These are phyloP conservation scores for Scatophagus argus DNA, from an alignment of 2,113 vertebrate genomes.

Conservation along the genomic window DNA sequence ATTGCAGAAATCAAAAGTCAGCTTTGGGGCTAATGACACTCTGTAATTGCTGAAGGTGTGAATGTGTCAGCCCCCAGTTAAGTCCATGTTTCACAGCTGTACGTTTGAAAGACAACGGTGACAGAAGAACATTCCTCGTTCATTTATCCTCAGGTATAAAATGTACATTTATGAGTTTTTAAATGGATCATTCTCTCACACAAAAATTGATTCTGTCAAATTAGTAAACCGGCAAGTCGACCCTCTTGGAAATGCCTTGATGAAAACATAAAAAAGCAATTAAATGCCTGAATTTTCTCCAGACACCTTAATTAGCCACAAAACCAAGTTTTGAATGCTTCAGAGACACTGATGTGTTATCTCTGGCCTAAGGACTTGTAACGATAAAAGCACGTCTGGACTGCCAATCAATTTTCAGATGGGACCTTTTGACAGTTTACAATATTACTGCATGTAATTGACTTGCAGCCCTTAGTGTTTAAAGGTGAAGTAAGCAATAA, in stretches of 20 bases:
- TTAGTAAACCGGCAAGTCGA: background rate
- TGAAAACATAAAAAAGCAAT: conserved; percentile 18
- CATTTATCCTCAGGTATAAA: background rate
- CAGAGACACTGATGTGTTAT: conserved; percentile 4
- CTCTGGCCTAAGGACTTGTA: background rate
- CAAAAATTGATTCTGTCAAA: background rate
- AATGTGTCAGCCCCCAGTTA: background rate
- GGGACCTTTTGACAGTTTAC: conserved; percentile 16
- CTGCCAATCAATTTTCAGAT: background rate
- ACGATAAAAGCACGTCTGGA: background rate
- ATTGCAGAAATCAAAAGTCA: background rate
- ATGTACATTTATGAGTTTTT: no score
- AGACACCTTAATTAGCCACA: conserved; percentile 37
- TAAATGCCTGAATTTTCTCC: background rate
- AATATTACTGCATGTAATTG: background rate
- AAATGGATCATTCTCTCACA: background rate
- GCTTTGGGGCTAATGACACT: background rate
- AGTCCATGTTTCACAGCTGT: no score
- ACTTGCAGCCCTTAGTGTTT: background rate
- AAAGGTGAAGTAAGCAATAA: no score
- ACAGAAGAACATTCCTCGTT: background rate
- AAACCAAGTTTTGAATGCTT: conserved; percentile 16
- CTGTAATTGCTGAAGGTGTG: background rate
- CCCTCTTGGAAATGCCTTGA: background rate
- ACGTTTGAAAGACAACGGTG: background rate